Evolutionary conservation across 1,140 invertebrate genomes (phyloP).

Genomic region (Drosophila pachea): DNA sequence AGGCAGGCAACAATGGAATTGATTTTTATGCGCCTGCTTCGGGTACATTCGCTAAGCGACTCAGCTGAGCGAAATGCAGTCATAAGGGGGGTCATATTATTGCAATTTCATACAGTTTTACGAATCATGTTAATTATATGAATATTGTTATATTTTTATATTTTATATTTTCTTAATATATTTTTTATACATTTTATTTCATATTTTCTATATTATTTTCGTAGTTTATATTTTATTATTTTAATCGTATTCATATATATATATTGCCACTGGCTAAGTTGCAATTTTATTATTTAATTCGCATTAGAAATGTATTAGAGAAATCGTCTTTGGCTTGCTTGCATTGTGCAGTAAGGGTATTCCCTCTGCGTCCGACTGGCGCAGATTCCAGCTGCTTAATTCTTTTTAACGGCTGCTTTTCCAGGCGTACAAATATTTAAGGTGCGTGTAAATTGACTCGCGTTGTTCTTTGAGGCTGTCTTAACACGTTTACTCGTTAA

Average conservation of each 20-base stretch:
- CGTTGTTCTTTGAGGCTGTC: constrained; percentile 56
- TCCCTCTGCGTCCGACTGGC: not conserved
- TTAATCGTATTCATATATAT: too few relatives aligned
- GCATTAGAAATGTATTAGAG: too few relatives aligned
- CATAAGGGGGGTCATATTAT: too few relatives aligned
- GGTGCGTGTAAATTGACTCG: constrained; percentile 70
- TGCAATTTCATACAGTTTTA: too few relatives aligned
- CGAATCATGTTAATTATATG: not conserved
- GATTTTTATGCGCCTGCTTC: constrained; percentile 49
- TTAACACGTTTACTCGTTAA: constrained; percentile 68
- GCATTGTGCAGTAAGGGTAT: constrained; percentile 10
- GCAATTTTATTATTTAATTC: too few relatives aligned
- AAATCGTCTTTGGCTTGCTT: too few relatives aligned
- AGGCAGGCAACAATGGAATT: constrained; percentile 65
- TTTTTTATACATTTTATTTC: too few relatives aligned
- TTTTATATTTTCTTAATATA: too few relatives aligned
- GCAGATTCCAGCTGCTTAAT: constrained; percentile 36
- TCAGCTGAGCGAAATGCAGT: constrained; percentile 3
- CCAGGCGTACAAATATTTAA: constrained; percentile 61
- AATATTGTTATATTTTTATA: not conserved
- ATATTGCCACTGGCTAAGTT: too few relatives aligned
- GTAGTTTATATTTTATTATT: too few relatives aligned
- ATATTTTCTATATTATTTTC: too few relatives aligned
- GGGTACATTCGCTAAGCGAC: constrained; percentile 37
- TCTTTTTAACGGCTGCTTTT: constrained; percentile 42